Base-by-base conservation (phyloP, 2,888 invertebrate genomes). In the Aleiodes testaceus region DNA sequence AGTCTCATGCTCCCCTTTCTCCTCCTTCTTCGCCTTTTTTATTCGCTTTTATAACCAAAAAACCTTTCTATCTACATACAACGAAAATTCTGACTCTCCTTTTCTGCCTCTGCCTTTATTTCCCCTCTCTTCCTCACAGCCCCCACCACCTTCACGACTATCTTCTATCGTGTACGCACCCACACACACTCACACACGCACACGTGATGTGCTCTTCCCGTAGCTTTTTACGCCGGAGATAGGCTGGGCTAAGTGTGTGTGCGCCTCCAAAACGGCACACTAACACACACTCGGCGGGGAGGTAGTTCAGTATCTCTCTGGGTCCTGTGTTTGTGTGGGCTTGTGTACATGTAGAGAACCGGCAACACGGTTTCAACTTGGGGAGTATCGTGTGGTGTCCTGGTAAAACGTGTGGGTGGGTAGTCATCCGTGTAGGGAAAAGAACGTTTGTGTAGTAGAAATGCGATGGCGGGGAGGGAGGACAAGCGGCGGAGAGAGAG, bases 61-160 rank as follows among this genome's bases (percentile, higher is more conserved):
- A 89, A 89, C 89, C 89, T 89, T 89, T 89, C 89, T 89, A 89
- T 87, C 89, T 88, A 86, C 89, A 89, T 89, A 88, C 88, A 88
- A 89, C 89, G 88, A 89, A 89, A 89, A 89, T 53, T 74, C 66
- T 42, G 61, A 73, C 72, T 66, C 72, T 45, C 69, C 71, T 64
- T 73, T 74, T 74, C 74, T 73, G 64, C 65, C 30, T 74, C 71
- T 64, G 64, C 75, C 77, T 72, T 63, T 70, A 71, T 66, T 55
- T 63, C 9, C 52, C 45, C 16, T 36, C 26, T 14, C 36, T 7
- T 1, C 26, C 26, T 26, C 26, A 5, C 2, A 6, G 9, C 7
- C 36, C 36, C 36, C 36, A 36, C 36, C 7, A 5, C 16, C 45
- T 20, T 55, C 45, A 47, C 22, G 26, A 50, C 47, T 20, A 55